These are phyloP conservation scores for Danaus chrysippus DNA, from an alignment of 2,888 invertebrate genomes.

Conservation along the genomic window DNA sequence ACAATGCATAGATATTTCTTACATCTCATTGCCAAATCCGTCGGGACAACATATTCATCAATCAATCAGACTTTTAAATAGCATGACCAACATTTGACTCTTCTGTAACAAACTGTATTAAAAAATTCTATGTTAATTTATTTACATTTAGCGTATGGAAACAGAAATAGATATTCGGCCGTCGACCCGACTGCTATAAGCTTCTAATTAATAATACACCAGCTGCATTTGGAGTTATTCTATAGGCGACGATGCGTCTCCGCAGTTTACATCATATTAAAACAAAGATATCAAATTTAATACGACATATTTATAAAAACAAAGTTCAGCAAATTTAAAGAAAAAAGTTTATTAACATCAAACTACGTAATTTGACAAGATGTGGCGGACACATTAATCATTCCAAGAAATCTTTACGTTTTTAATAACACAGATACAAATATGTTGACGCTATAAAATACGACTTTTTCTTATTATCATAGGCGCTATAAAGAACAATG, in stretches of 20 bases:
- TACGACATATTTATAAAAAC: too few relatives aligned
- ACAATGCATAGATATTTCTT: conserved; percentile 3
- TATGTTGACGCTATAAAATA: too few relatives aligned
- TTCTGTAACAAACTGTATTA: conserved; percentile 24
- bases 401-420: too few relatives aligned
- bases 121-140: conserved; percentile 30
- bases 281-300: too few relatives aligned
- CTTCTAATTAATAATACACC: conserved; percentile 51
- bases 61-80: neutral
- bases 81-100: conserved; percentile 1
- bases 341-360: too few relatives aligned
- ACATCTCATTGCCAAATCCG: neutral
- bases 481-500: too few relatives aligned
- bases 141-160: conserved; percentile 33
- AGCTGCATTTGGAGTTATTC: conserved; percentile 28
- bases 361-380: too few relatives aligned
- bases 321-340: too few relatives aligned
- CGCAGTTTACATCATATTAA: neutral
- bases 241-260: conserved; percentile 27
- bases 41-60: conserved; percentile 1
- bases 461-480: too few relatives aligned
- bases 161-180: conserved; percentile 54
- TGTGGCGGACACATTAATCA: too few relatives aligned
- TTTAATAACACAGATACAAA: too few relatives aligned
- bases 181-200: conserved; percentile 47